A percentile compares a stretch with the other conserved stretches of the same genome.
phyloP scores from a whole-genome alignment of 2,113 vertebrate genomes.

The Crotalus horridus region DNA sequence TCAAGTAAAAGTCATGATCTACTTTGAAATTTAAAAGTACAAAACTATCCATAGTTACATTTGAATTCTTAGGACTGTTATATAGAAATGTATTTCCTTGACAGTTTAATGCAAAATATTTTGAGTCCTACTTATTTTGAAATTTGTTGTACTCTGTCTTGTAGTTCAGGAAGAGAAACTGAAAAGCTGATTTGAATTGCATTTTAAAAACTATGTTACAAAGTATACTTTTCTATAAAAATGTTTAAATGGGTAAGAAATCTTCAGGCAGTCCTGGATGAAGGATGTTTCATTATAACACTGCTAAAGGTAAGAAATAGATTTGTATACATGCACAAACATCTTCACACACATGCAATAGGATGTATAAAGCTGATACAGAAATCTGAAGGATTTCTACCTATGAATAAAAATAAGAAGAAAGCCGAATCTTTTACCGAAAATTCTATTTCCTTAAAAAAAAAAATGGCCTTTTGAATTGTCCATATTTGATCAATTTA shows the following conservation, averaged over 20 bases:
- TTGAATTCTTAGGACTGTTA: background rate
- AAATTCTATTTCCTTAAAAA: background rate
- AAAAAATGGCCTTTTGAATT: background rate
- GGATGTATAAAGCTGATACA: conserved; percentile 15
- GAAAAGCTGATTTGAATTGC: background rate
- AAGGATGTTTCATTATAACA: conserved; percentile 18
- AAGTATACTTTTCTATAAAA: background rate
- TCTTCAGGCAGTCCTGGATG: background rate
- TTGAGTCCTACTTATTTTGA: background rate
- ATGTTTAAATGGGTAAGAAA: background rate
- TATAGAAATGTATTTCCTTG: background rate
- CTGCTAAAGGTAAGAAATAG: background rate
- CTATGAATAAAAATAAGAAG: background rate
- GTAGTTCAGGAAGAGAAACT: background rate
- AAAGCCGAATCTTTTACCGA: background rate
- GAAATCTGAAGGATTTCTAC: conserved; percentile 46
- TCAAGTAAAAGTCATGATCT: background rate
- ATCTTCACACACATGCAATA: background rate
- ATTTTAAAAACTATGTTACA: background rate
- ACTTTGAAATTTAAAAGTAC: background rate
- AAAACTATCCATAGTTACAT: background rate
- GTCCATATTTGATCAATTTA: background rate
- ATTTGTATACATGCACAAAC: background rate
- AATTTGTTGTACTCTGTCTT: background rate
- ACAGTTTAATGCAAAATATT: background rate